Base-by-base conservation (phyloP, 2,888 invertebrate species). In the Nasonovia ribisnigri region DNA sequence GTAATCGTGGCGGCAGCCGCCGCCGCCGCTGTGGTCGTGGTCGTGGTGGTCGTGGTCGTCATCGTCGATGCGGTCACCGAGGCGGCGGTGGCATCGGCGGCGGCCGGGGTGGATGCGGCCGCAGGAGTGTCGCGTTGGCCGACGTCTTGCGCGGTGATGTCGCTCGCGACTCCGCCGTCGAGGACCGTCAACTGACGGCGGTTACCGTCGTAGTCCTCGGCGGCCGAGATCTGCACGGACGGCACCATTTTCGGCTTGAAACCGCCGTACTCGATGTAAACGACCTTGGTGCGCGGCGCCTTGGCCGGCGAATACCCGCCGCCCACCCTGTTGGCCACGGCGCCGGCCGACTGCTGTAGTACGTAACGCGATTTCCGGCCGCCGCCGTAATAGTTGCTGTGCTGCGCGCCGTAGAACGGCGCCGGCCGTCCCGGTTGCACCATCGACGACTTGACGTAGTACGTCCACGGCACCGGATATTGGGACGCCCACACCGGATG, bases 171-270 rank as follows among this genome's bases (percentile, higher is more conserved):
- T n/a, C 3, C 51, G 26, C 54, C 84, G 46, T 86, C 46, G 36
- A 42, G 26, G 3, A 20, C 43, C 46, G 86, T n/a, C 77, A 77
- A 42, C 24, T 46, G 46, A 48, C 86, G 92, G 16, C 86, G 92
- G 43, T 43, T 29, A 3, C 54, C 57, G n/a, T 54, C 77, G n/a
- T n/a, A 20, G 1, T 88, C 77, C n/a, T 92, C 51, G 42, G 42
- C 24, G 46, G 87, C 67, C 42, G 88, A 13, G 77, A 92, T 92
- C 95, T 98, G 97, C 10, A 97, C 96, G 0, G 98, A 98, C 0
- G 98, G 98, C 94, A 97, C 96, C 95, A 98, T 95, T 0, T 98
- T 98, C 0, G 98, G 98, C 95, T 97, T 97, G 95, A 98, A 98
- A 0, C 98, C 97, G 5, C 95, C 97, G 95, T 98, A 98, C 95